phyloP scores from a whole-genome alignment of 2,113 vertebrate genomes.

The Psammodynastes pulverulentus region DNA sequence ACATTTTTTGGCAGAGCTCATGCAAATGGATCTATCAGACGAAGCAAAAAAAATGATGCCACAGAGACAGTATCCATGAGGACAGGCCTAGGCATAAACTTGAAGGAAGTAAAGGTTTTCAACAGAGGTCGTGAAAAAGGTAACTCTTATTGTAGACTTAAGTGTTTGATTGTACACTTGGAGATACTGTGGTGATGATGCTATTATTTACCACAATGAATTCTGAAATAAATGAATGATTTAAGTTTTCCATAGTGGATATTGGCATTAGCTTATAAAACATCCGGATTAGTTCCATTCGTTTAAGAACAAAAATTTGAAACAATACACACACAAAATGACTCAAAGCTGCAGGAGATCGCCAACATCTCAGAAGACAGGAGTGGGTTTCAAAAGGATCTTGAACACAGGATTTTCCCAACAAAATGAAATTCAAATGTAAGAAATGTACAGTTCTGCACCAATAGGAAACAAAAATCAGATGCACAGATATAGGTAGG shows the following conservation, averaged over 20 bases:
- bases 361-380: not conserved
- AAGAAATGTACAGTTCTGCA: not conserved
- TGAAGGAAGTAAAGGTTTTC: conserved; percentile 97
- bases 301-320: not conserved
- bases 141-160: conserved; percentile 69
- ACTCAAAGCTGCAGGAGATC: not conserved
- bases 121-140: conserved; percentile 96
- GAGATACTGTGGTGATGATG: conserved; percentile 2
- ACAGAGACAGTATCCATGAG: conserved; percentile 88
- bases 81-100: conserved; percentile 93
- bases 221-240: not conserved
- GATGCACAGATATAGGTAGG: not conserved
- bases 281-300: not conserved
- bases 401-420: not conserved
- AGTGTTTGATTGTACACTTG: conserved; percentile 26
- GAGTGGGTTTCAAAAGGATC: not conserved
- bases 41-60: conserved; percentile 88
- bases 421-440: not conserved
- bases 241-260: not conserved
- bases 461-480: not conserved
- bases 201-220: not conserved
- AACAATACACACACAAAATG: not conserved
- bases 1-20: conserved; percentile 84
- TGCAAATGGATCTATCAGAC: conserved; percentile 94
- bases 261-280: not conserved